Evolutionary conservation across 2,797 vertebrate genomes (phyloP), one percentile per base, ranked within the genome.

Genomic region (Tokudaia tokunoshimensis): DNA sequence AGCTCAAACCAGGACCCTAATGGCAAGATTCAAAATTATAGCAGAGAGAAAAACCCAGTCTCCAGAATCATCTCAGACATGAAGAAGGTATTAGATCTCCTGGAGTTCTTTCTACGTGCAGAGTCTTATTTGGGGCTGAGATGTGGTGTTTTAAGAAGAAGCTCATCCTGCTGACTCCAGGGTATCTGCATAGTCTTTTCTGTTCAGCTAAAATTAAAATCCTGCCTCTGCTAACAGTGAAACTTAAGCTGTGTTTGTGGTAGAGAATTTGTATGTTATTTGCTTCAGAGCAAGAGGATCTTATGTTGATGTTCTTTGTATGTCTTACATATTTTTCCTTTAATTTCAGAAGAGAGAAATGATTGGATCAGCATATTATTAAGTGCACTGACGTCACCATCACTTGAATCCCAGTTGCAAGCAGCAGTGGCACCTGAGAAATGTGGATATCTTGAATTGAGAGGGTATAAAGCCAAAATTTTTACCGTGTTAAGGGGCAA

Each of bases 401-500:
- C 98, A 92, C 98, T 98, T 74, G 96, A 98, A 70, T 98, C 98
- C 92, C 99, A 98, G 97, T 98, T 98, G 98, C 98, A 89, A 97
- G 96, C 95, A 67, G 94, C 91, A 74, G 91, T 82, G 91, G 41
- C 92, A 52, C 98, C 99, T 95, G 99, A 99, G 98, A 99, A 99
- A 98, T 99, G 98, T 2, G 99, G 99, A 29, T 99, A 99, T 97
- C 99, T 99, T 97, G 99, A 99, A 97, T 98, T 99, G 96, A 99
- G 99, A 76, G 99, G 99, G 89, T 99, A 99, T 98, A 99, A 99
- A 99, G 98, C 99, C 98, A 99, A 99, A 99, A 99, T 99, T 98
- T 99, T 99, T 98, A 99, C 99, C 97, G 99, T 99, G 92, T 98
- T 99, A 98, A 99, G 98, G 98, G 99, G 99, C 96, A 99, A 98